Percentiles rank a stretch among this genome's conserved stretches.
These are phyloP conservation scores for Halcyon badia DNA, from an alignment of 2,797 vertebrate genomes.

Conservation along the genomic window DNA sequence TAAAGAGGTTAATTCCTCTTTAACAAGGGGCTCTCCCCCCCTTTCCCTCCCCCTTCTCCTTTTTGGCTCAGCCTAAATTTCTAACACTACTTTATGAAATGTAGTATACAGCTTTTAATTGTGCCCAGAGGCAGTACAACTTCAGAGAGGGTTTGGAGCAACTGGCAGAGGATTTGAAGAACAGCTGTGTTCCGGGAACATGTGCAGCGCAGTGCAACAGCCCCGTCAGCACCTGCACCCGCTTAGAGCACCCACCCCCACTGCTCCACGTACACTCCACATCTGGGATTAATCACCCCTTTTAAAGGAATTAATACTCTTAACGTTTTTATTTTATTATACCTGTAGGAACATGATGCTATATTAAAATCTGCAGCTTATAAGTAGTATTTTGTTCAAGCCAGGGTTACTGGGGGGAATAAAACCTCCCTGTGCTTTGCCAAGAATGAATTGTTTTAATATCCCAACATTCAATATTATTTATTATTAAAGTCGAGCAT, in stretches of 20 bases:
- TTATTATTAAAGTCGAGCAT: slow-evolving; percentile 82
- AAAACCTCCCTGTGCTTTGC: slow-evolving; percentile 76
- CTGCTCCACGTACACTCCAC: slow-evolving; percentile 57
- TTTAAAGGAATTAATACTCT: slow-evolving; percentile 85
- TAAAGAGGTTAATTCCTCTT: slow-evolving; percentile 77
- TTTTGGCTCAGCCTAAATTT: slow-evolving; percentile 81
- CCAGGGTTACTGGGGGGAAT: slow-evolving; percentile 76
- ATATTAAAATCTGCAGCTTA: slow-evolving; percentile 82
- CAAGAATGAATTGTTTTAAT: slow-evolving; percentile 88
- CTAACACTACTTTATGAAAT: slow-evolving; percentile 81
- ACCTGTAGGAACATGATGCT: slow-evolving; percentile 82
- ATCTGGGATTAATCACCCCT: slow-evolving; percentile 83
- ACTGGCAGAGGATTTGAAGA: slow-evolving; percentile 77
- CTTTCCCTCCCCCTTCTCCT: not conserved
- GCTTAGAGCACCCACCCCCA: slow-evolving; percentile 1
- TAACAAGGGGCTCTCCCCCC: slow-evolving; percentile 66
- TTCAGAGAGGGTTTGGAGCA: slow-evolving; percentile 78
- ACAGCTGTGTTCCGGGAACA: slow-evolving; percentile 82
- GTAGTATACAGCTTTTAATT: slow-evolving; percentile 84
- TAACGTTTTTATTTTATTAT: slow-evolving; percentile 83
- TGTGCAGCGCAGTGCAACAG: slow-evolving; percentile 66
- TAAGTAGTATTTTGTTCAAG: slow-evolving; percentile 79
- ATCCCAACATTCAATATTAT: slow-evolving; percentile 85
- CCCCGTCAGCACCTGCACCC: slow-evolving; percentile 82
- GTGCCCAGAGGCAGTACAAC: slow-evolving; percentile 84